These are phyloP conservation scores for Sinocyclocheilus anophthalmus DNA, from an alignment of 2,113 vertebrate genomes.

Conservation along the genomic window DNA sequence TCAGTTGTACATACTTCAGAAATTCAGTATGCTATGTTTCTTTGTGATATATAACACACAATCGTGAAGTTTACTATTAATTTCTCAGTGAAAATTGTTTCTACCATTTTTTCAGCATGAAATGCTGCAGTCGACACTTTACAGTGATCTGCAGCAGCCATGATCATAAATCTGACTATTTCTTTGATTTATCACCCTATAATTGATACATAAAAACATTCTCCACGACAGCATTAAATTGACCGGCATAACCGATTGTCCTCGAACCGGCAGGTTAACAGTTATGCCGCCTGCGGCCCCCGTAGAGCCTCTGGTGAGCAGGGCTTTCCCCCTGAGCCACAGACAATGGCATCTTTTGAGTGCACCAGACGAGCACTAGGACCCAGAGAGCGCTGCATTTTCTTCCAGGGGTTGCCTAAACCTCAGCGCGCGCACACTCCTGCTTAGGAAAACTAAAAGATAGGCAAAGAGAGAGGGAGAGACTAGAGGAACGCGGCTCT, in stretches of 20 bases:
- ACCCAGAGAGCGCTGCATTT: constrained; percentile 62
- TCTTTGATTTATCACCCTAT: neutral
- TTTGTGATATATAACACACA: no score
- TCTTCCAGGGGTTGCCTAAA: constrained; percentile 70
- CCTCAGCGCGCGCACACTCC: constrained; percentile 53
- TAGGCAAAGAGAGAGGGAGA: constrained; percentile 51
- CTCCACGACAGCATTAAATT: neutral
- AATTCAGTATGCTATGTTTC: no score
- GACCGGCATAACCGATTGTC: neutral
- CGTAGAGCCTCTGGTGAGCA: neutral
- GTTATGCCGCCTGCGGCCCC: neutral
- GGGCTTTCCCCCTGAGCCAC: constrained; percentile 32
- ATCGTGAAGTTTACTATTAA: no score
- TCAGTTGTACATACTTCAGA: no score
- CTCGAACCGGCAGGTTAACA: neutral
- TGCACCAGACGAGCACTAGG: constrained; percentile 57
- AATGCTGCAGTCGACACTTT: neutral
- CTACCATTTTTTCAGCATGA: neutral
- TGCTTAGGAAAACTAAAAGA: constrained; percentile 56
- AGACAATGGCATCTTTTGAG: constrained; percentile 73
- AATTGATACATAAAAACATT: neutral
- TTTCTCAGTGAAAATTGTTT: no score
- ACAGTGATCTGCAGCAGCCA: neutral
- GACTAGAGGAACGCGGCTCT: constrained; percentile 71
- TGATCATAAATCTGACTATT: neutral